Evolutionary conservation across 1,140 invertebrate genomes (phyloP).

Genomic region (Mya arenaria): DNA sequence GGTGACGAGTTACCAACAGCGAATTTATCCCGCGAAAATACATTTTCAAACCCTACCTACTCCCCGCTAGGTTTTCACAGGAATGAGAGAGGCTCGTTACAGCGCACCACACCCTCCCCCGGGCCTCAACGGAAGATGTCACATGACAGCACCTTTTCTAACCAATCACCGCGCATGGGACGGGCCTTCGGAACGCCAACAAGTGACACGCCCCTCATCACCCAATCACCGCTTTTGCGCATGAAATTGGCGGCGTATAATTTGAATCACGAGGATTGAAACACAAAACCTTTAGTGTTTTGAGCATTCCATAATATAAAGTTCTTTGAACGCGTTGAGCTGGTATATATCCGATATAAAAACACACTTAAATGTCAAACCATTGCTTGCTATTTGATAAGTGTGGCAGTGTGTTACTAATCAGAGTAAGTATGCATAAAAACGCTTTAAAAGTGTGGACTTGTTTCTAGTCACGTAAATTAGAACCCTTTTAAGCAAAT

Average conservation of each 20-base stretch:
- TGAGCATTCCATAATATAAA: too few species aligned
- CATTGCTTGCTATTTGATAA: too few species aligned
- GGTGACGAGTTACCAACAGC: slow-evolving; percentile 36
- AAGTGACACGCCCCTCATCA: slow-evolving; percentile 51
- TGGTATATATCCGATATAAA: too few species aligned
- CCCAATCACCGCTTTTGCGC: slow-evolving; percentile 46
- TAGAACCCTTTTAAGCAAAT: too few species aligned
- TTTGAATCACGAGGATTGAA: slow-evolving; percentile 48
- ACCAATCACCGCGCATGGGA: slow-evolving; percentile 42
- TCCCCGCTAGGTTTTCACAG: slow-evolving; percentile 35
- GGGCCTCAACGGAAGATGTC: slow-evolving; percentile 47
- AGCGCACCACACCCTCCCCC: slow-evolving; percentile 29
- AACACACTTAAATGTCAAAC: too few species aligned
- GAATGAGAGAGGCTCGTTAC: slow-evolving; percentile 17
- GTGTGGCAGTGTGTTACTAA: too few species aligned
- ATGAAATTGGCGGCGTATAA: slow-evolving; percentile 53
- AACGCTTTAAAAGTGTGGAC: too few species aligned
- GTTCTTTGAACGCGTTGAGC: too few species aligned
- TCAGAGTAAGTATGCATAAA: too few species aligned
- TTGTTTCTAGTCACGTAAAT: too few species aligned
- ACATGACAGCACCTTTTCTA: slow-evolving; percentile 51
- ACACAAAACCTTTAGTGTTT: neutral
- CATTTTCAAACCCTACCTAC: slow-evolving; percentile 50
- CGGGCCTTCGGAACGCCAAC: slow-evolving; percentile 40
- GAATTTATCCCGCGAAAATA: slow-evolving; percentile 47